These are phyloP conservation scores for Enteromius viviparus DNA, from an alignment of 2,797 vertebrate species.

Conservation along the genomic window DNA sequence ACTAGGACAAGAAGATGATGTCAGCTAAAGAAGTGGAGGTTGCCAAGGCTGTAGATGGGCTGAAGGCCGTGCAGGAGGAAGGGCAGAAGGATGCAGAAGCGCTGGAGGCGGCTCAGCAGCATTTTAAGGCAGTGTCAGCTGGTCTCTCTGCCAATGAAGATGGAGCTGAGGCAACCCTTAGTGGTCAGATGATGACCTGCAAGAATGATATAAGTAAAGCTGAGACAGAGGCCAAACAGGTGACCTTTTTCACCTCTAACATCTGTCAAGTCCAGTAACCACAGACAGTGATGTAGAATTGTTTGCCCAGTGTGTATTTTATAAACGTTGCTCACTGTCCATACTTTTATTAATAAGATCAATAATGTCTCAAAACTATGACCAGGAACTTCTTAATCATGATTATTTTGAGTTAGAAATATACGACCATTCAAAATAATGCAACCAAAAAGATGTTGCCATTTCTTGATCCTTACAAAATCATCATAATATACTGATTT, in stretches of 20 bases:
- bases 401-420: neutral
- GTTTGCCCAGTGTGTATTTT: neutral
- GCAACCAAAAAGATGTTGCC: too few relatives aligned
- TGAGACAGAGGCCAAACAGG: constrained; percentile 92
- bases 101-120: constrained; percentile 84
- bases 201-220: constrained; percentile 95
- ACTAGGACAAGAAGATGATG: constrained; percentile 88
- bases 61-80: constrained; percentile 79
- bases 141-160: constrained; percentile 89
- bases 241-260: constrained; percentile 60
- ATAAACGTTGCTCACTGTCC: neutral
- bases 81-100: constrained; percentile 78
- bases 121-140: constrained; percentile 90
- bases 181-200: constrained; percentile 93
- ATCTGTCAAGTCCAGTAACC: neutral
- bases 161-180: constrained; percentile 87
- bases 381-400: neutral
- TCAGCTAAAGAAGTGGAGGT: constrained; percentile 86
- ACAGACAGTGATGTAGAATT: neutral
- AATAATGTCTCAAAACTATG: neutral
- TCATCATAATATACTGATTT: neutral
- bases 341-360: neutral
- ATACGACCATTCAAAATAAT: neutral
- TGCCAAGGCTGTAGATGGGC: constrained; percentile 74
- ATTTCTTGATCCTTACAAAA: neutral